These are phyloP conservation scores for Tetropium fuscum DNA, from an alignment of 2,888 invertebrate genomes.

Conservation along the genomic window DNA sequence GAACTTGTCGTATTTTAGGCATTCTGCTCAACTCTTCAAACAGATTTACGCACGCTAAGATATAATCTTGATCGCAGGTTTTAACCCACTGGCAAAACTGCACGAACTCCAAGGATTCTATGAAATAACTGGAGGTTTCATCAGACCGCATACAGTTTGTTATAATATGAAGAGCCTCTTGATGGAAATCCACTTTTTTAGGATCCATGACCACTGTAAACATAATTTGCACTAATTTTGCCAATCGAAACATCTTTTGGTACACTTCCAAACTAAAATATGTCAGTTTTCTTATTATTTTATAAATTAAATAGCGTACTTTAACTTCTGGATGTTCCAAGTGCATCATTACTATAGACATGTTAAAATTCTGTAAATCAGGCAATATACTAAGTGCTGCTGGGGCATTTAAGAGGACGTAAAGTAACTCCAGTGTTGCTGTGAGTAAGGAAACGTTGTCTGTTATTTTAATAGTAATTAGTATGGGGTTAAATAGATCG, in stretches of 20 bases:
- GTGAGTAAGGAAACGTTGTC: conserved; percentile 44
- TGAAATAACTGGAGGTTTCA: conserved; percentile 51
- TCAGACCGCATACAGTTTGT: conserved; percentile 51
- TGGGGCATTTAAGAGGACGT: conserved; percentile 47
- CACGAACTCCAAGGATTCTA: conserved; percentile 54
- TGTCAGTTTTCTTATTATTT: conserved; percentile 49
- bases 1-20: conserved; percentile 50
- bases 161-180: conserved; percentile 49
- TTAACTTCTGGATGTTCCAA: conserved; percentile 37
- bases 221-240: conserved; percentile 51
- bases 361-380: conserved; percentile 46
- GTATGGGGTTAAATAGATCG: conserved; percentile 49
- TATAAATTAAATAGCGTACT: conserved; percentile 41
- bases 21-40: conserved; percentile 50
- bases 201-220: conserved; percentile 49
- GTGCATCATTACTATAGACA: conserved; percentile 43
- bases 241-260: conserved; percentile 46
- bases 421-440: conserved; percentile 48
- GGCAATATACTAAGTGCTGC: conserved; percentile 46
- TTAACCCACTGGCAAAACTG: conserved; percentile 55
- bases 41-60: conserved; percentile 44
- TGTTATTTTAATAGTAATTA: conserved; percentile 45
- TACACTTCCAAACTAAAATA: conserved; percentile 47
- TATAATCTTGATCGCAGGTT: conserved; percentile 46
- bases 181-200: conserved; percentile 34